Conservation (phyloP, 2,797 vertebrate genomes). For the Hippoglossus hippoglossus region DNA sequence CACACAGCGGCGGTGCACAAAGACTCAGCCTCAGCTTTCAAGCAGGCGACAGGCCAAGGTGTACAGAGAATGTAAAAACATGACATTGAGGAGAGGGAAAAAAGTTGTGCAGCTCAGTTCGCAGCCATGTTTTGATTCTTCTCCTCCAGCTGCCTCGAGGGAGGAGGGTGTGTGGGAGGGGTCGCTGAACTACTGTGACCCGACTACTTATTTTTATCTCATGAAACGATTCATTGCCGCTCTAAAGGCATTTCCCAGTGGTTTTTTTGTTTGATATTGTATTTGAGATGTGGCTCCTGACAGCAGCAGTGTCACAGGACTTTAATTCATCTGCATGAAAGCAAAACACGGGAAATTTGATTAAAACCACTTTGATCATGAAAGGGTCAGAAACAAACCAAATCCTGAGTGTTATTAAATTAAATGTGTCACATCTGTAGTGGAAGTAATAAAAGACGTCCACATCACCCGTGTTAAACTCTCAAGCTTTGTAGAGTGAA, state of each 20-base stretch:
- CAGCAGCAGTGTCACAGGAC: background rate
- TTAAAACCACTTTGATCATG: background rate
- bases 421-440: background rate
- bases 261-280: slow-evolving; percentile 14
- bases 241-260: slow-evolving; percentile 29
- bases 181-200: slow-evolving; percentile 30
- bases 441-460: background rate
- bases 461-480: background rate
- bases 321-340: background rate
- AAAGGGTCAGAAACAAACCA: background rate
- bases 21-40: slow-evolving; percentile 38
- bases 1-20: background rate
- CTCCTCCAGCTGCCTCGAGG: slow-evolving; percentile 20
- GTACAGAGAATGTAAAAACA: slow-evolving; percentile 71
- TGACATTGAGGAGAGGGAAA: slow-evolving; percentile 62
- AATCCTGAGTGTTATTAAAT: background rate
- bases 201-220: slow-evolving; percentile 43
- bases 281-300: background rate
- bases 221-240: slow-evolving; percentile 36
- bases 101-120: slow-evolving; percentile 46
- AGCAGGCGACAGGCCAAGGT: slow-evolving; percentile 67
- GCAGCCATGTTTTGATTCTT: slow-evolving; percentile 22
- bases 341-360: background rate
- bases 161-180: slow-evolving; percentile 6
- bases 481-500: no score